Base-by-base conservation (phyloP, 2,888 invertebrate species). In the Plagodis dolabraria region DNA sequence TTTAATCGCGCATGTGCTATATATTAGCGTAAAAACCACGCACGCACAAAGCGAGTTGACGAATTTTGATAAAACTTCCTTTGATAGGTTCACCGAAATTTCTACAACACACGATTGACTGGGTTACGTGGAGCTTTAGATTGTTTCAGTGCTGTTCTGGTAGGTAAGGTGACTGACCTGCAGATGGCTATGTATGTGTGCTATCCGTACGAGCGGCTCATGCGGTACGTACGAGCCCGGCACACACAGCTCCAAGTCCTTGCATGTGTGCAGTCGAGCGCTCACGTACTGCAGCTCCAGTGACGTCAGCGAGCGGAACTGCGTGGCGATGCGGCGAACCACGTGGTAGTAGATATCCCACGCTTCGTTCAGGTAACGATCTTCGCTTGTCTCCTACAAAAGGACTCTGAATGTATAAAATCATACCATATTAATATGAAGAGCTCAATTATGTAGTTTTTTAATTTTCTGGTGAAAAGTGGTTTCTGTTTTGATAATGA, bases 281-380 rank as follows among this genome's bases (percentile, higher is more conserved):
- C 98, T 98, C 6, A 99, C 99, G 85, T 99, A 99, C 77, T 98
- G 98, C 71, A 98, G 89, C 83, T 98, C 98, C 51, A 98, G 91
- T 36, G 97, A 97, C 2, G 97, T 97, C 51, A 98, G 88, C 74
- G 97, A 96, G 0, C 99, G 98, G 74, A 99, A 93, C 87, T 98
- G 97, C 0, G 99, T 65, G 96, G 95, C 97, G 77, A 99, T 99
- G 63, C 98, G 95, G 53, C 99, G 95, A 85, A 99, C 99, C 38
- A 99, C 99, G 80, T 98, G 98, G 88, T 99, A 99, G 89, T 99
- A 99, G 22, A 99, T 93, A 81, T 99, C 99, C 99, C 99, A 99
- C 2, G 99, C 99, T 84, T 98, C 98, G 82, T 99, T 98, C 58
- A 99, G 89, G 78, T 99, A 98, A 63, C 98, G 95, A 36, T 97